A percentile compares a stretch with the other conserved stretches of the same genome.
phyloP scores from a whole-genome alignment of 2,797 vertebrate genomes.

The Adrianichthys oophorus region DNA sequence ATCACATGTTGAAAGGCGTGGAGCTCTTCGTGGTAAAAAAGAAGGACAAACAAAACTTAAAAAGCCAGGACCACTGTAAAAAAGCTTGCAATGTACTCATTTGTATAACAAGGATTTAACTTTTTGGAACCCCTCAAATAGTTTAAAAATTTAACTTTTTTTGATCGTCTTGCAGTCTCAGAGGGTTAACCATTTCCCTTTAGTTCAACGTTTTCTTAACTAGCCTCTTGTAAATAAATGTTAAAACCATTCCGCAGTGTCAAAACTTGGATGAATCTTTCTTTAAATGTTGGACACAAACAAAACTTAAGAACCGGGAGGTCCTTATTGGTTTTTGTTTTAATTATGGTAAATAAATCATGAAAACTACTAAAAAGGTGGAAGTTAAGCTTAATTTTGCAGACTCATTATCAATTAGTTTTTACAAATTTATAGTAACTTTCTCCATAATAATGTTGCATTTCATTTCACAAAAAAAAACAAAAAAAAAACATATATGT shows the following conservation, averaged over 20 bases:
- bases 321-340: too few relatives aligned
- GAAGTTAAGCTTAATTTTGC: too few relatives aligned
- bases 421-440: too few relatives aligned
- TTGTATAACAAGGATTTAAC: too few relatives aligned
- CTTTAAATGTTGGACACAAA: background rate
- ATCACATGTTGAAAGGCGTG: constrained; percentile 63
- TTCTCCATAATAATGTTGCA: too few relatives aligned
- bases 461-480: background rate
- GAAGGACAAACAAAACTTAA: constrained; percentile 25
- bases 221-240: constrained; percentile 23
- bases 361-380: too few relatives aligned
- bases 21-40: constrained; percentile 34
- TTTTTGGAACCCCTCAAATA: too few relatives aligned
- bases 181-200: background rate
- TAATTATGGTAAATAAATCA: too few relatives aligned
- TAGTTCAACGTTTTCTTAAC: constrained; percentile 4
- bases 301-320: too few relatives aligned
- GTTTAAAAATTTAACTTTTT: background rate
- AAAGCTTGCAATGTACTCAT: too few relatives aligned
- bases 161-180: background rate
- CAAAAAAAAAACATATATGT: too few relatives aligned
- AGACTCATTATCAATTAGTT: too few relatives aligned
- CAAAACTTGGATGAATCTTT: background rate
- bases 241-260: constrained; percentile 8
- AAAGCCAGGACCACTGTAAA: background rate